These are phyloP conservation scores for Netelia inedita DNA, from an alignment of 2,888 invertebrate species.

Conservation along the genomic window DNA sequence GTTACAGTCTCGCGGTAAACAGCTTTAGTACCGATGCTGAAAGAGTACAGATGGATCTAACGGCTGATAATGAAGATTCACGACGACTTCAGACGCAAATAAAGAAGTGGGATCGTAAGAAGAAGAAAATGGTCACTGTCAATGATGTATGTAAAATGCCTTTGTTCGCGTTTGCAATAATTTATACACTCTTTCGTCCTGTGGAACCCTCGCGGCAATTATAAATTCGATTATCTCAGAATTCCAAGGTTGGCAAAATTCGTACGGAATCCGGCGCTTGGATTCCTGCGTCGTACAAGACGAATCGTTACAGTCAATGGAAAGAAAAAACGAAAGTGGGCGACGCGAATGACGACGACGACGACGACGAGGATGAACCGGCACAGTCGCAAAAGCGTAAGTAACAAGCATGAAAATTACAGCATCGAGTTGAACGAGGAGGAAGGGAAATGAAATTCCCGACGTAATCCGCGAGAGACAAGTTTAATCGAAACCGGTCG, in stretches of 20 bases:
- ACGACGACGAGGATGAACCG: conserved; percentile 85
- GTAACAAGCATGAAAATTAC: conserved; percentile 35
- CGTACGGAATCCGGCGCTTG: conserved; percentile 98
- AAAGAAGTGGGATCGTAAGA: conserved; percentile 97
- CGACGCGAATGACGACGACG: conserved; percentile 83
- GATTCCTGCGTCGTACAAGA: conserved; percentile 97
- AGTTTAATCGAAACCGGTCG: conserved; percentile 27
- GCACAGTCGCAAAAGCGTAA: conserved; percentile 77
- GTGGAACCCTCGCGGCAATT: neutral
- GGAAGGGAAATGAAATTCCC: conserved; percentile 7
- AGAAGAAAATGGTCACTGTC: conserved; percentile 96
- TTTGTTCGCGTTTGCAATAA: conserved; percentile 26
- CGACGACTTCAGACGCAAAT: conserved; percentile 88
- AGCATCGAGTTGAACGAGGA: conserved; percentile 10
- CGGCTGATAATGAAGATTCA: conserved; percentile 91
- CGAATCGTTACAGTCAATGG: conserved; percentile 95
- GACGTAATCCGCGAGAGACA: neutral
- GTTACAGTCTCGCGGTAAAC: conserved; percentile 90
- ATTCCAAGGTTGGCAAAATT: conserved; percentile 91
- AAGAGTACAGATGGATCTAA: conserved; percentile 93
- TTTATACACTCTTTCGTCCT: conserved; percentile 18
- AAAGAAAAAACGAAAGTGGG: conserved; percentile 90
- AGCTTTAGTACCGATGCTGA: conserved; percentile 93
- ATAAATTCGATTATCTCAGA: conserved; percentile 80
- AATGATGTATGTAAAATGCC: conserved; percentile 86